phyloP scores from a whole-genome alignment of 2,113 vertebrate genomes.

The Leptosomus discolor region DNA sequence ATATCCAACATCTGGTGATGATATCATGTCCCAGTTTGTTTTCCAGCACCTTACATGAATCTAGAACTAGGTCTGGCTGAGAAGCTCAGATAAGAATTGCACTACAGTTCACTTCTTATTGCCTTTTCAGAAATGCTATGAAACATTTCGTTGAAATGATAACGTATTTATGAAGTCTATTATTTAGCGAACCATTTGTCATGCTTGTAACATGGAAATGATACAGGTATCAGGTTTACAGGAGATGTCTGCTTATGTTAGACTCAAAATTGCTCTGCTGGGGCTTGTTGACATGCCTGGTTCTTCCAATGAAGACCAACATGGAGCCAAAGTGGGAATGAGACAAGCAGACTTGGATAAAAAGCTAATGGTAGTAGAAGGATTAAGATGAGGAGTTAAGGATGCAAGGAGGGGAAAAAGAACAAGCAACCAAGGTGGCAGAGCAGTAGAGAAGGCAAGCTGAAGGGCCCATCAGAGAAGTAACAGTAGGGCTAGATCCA shows the following conservation, averaged over 20 bases:
- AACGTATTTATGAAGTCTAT: not conserved
- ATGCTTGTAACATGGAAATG: not conserved
- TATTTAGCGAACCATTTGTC: conserved; percentile 24
- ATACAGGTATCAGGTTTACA: not conserved
- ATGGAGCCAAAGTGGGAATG: not conserved
- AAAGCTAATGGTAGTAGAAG: not conserved
- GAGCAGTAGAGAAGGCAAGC: not conserved
- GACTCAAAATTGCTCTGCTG: not conserved
- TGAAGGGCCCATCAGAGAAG: not conserved
- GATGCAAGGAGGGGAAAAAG: not conserved
- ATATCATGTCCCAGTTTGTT: not conserved
- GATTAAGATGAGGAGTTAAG: not conserved
- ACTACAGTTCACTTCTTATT: not conserved
- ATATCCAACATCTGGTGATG: not conserved
- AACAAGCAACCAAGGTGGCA: not conserved
- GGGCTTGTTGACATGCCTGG: not conserved
- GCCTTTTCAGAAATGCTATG: not conserved
- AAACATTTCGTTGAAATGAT: not conserved
- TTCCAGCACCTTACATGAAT: not conserved
- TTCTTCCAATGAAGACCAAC: not conserved
- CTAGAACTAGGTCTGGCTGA: not conserved
- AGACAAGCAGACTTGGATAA: not conserved
- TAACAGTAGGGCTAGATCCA: not conserved
- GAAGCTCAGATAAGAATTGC: not conserved
- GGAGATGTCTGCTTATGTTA: not conserved